Evolutionary conservation across 2,113 vertebrate genomes (phyloP).

Genomic region (Ardeotis arabs): DNA sequence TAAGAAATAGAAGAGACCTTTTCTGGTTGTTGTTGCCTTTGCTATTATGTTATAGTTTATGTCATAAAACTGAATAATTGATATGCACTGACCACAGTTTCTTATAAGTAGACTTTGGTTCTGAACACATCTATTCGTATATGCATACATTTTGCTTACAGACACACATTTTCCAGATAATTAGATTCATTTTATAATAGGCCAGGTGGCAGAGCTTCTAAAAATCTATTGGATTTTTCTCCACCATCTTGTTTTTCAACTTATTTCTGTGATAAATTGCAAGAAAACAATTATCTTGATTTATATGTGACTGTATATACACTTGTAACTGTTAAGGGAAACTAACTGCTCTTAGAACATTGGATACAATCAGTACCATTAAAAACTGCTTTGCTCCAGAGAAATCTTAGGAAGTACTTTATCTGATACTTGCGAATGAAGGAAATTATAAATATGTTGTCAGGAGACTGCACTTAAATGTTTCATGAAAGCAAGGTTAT

Average conservation of each 20-base stretch:
- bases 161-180: neutral
- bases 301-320: neutral
- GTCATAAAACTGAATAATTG: neutral
- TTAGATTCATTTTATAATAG: neutral
- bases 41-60: neutral
- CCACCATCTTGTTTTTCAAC: neutral
- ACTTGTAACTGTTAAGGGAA: neutral
- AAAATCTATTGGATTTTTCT: neutral
- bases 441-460: neutral
- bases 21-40: neutral
- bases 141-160: neutral
- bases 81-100: neutral
- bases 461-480: neutral
- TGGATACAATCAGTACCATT: neutral
- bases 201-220: neutral
- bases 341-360: neutral
- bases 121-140: neutral
- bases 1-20: neutral
- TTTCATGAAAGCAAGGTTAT: neutral
- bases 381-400: neutral
- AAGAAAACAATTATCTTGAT: conserved; percentile 4
- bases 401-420: neutral
- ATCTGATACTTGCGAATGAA: neutral
- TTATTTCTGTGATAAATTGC: neutral
- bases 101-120: neutral